Base-by-base conservation (phyloP, 2,113 vertebrate genomes). In the Proteles cristata region DNA sequence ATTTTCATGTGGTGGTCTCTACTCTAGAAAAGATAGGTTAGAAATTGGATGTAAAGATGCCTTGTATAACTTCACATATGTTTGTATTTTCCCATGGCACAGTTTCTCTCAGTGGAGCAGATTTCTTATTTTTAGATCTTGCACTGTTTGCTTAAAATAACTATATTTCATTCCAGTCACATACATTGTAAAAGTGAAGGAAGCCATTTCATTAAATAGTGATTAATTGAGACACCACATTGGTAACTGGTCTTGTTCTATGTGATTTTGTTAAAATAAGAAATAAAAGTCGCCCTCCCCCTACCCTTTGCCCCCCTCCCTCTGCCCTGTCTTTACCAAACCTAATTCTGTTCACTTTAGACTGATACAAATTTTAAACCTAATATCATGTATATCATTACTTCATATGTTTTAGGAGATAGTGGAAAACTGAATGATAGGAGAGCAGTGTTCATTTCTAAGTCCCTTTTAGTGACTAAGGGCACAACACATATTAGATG, bases 1-100 rank as follows among this genome's bases (percentile, higher is more conserved):
- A 76, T 97, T 96, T 97, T 83, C 4, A 50, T 97, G 48, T 97
- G 88, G 12, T 76, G 10, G 31, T 95, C 58, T 93, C 87, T 82
- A 48, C 39, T 94, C 79, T 61, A 98, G 68, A 92, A 8, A 55
- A 33, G 6, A 0, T 55, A 16, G 86, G 45, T 95, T 96, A 69
- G 74, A 91, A 93, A 93, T 73, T 90, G 86, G 85, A 8, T 0
- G 0, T 86, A 63, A 68, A 66, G 14, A 76, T 94, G 74, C 90
- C 28, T 71, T 96, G 8, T 21, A 48, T 76, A 16, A 28, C 4
- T 63, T 98, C 91, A 39, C 14, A 66, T 21, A 33, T 91, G 39
- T 77, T 58, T 74, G 33, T 85, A 5, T 79, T 92, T 93, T 87
- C 12, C 48, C 39, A 4, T 15, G 65, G 69, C 28, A 90, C 45